phyloP scores from a whole-genome alignment of 2,113 vertebrate genomes.

The Misgurnus mizolepis region DNA sequence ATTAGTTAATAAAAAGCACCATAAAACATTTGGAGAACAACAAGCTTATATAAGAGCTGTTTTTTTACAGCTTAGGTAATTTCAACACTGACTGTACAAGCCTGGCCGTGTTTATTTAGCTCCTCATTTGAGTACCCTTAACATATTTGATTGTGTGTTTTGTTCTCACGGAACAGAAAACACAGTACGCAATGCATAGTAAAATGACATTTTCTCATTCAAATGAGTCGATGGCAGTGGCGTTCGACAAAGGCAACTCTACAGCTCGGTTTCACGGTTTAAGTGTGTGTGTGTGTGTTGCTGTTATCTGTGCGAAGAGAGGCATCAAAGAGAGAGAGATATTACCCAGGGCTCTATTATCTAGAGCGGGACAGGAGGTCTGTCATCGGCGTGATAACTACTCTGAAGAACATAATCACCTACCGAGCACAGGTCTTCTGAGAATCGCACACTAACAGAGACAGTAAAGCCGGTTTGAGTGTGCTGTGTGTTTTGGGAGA shows the following conservation, averaged over 20 bases:
- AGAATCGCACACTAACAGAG: constrained; percentile 58
- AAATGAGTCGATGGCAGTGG: constrained; percentile 8
- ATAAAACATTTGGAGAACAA: background rate
- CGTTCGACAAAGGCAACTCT: constrained; percentile 19
- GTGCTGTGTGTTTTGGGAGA: background rate
- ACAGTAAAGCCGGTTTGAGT: constrained; percentile 18
- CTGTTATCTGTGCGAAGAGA: constrained; percentile 65
- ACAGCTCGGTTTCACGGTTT: background rate
- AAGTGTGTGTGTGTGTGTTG: constrained; percentile 23
- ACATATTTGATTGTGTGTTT: background rate
- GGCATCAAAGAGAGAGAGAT: constrained; percentile 62
- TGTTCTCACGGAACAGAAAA: background rate
- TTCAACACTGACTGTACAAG: background rate
- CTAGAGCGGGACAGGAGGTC: constrained; percentile 63
- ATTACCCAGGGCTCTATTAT: constrained; percentile 65
- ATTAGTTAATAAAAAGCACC: too few species aligned
- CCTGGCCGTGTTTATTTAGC: constrained; percentile 6
- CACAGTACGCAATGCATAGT: background rate
- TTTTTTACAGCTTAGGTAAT: background rate
- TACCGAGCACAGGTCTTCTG: constrained; percentile 67
- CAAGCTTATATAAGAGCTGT: background rate
- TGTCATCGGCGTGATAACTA: constrained; percentile 68
- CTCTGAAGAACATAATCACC: constrained; percentile 68
- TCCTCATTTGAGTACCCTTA: constrained; percentile 2
- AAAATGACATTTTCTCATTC: constrained; percentile 6